These are phyloP conservation scores for Paracyprichromis sp. DNA, from an alignment of 2,113 vertebrate species.

Conservation along the genomic window DNA sequence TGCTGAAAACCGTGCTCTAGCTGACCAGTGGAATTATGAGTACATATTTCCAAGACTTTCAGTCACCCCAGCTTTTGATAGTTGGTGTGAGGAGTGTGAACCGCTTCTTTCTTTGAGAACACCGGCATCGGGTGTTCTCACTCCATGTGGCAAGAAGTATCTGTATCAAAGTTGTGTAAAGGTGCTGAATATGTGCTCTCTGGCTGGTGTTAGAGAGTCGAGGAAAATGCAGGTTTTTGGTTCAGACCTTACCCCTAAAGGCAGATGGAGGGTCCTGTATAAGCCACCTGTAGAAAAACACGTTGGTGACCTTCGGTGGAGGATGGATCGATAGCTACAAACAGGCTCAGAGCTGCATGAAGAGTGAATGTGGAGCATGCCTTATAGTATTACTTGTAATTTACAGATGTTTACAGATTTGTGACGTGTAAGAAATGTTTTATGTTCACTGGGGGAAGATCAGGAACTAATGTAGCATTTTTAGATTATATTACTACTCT, in stretches of 20 bases:
- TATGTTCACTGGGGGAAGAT: neutral
- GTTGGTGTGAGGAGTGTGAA: neutral
- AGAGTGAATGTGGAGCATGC: neutral
- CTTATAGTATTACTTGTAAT: neutral
- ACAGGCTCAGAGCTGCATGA: neutral
- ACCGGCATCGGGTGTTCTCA: neutral
- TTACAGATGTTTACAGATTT: neutral
- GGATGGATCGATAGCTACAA: neutral
- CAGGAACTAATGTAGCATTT: neutral
- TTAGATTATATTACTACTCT: neutral
- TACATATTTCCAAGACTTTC: neutral
- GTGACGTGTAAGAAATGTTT: neutral
- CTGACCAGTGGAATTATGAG: neutral
- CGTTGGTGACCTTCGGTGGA: accelerated
- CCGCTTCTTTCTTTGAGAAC: neutral
- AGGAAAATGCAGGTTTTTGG: neutral
- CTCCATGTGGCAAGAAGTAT: neutral
- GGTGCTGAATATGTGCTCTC: neutral
- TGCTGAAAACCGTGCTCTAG: neutral
- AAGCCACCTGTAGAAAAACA: neutral
- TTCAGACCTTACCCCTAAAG: neutral
- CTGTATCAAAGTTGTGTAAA: neutral
- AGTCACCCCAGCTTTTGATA: neutral
- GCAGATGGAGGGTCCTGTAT: neutral
- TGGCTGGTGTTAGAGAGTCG: neutral